Evolutionary conservation across 2,888 invertebrate genomes (phyloP).

Genomic region (Opisthograptis luteolata): DNA sequence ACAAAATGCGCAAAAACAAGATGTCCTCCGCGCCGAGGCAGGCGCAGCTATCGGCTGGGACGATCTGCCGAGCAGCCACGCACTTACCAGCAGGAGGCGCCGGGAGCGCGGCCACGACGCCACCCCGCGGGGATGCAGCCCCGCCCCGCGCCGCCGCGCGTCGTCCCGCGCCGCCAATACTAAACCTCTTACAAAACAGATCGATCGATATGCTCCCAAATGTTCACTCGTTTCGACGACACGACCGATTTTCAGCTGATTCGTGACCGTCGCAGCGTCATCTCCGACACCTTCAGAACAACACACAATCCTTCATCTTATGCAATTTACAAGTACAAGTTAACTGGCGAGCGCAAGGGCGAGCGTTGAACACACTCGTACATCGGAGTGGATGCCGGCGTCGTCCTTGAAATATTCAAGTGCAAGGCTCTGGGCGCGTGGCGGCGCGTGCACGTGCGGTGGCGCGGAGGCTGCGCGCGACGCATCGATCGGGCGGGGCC

Average conservation of each 20-base stretch:
- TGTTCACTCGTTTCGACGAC: conserved; percentile 53
- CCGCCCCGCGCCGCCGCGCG: conserved; percentile 44
- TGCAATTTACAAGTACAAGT: not conserved
- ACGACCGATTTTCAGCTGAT: conserved; percentile 52
- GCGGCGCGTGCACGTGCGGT: conserved; percentile 39
- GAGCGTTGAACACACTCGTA: not conserved
- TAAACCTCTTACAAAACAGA: conserved; percentile 76
- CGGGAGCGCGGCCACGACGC: conserved; percentile 40
- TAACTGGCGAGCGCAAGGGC: not conserved
- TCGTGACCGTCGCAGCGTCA: conserved; percentile 10
- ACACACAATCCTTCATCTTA: not conserved
- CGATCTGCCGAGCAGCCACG: conserved; percentile 4
- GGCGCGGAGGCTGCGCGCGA: conserved; percentile 45
- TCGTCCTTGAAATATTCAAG: conserved; percentile 55
- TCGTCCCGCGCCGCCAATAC: conserved; percentile 49
- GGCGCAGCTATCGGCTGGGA: not conserved
- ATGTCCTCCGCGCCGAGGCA: conserved; percentile 46
- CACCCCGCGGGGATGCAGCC: conserved; percentile 47
- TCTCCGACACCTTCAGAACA: not conserved
- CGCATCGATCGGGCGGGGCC: conserved; percentile 71
- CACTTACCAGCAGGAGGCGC: conserved; percentile 26
- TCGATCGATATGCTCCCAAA: conserved; percentile 72
- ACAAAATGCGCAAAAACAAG: conserved; percentile 59
- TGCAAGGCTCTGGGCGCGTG: conserved; percentile 45
- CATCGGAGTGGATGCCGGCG: conserved; percentile 17